Conservation (phyloP, 2,113 vertebrate species). For the Chaenogobius annularis region DNA sequence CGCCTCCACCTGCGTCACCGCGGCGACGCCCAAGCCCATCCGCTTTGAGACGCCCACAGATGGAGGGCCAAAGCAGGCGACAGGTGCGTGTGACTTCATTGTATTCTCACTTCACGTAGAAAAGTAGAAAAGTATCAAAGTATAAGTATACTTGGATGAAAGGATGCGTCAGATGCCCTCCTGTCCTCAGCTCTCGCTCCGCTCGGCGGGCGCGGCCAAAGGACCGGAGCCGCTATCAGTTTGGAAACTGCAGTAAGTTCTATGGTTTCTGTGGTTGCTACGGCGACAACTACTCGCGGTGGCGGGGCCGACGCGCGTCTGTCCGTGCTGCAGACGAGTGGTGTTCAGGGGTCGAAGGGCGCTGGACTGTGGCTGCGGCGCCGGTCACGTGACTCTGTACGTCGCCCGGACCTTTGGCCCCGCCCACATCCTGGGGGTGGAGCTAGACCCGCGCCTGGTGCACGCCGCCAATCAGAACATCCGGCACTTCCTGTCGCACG, state of each 20-base stretch:
- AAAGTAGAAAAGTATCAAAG: no score
- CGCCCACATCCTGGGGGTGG: slow-evolving; percentile 84
- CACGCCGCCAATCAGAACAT: slow-evolving; percentile 84
- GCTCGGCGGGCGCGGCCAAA: slow-evolving; percentile 36
- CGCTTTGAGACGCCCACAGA: slow-evolving; percentile 70
- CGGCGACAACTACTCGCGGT: slow-evolving; percentile 76
- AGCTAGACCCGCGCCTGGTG: slow-evolving; percentile 82
- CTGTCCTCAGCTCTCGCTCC: background rate
- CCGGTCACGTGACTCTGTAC: slow-evolving; percentile 84
- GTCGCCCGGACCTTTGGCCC: slow-evolving; percentile 82
- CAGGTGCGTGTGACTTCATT: slow-evolving; percentile 46
- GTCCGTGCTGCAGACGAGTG: slow-evolving; percentile 80
- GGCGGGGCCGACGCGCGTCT: slow-evolving; percentile 77
- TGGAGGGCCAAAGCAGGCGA: slow-evolving; percentile 38
- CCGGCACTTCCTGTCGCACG: slow-evolving; percentile 86
- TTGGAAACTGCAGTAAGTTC: slow-evolving; percentile 83
- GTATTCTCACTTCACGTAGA: no score
- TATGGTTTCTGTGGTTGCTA: slow-evolving; percentile 88
- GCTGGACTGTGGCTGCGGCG: slow-evolving; percentile 86
- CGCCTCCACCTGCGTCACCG: slow-evolving; percentile 37
- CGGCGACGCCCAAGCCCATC: slow-evolving; percentile 2
- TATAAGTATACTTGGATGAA: no score
- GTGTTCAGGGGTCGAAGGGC: slow-evolving; percentile 84
- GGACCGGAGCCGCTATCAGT: slow-evolving; percentile 74
- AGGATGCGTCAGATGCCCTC: no score